Base-by-base conservation (phyloP, 1,140 invertebrate genomes). In the Achroia grisella region DNA sequence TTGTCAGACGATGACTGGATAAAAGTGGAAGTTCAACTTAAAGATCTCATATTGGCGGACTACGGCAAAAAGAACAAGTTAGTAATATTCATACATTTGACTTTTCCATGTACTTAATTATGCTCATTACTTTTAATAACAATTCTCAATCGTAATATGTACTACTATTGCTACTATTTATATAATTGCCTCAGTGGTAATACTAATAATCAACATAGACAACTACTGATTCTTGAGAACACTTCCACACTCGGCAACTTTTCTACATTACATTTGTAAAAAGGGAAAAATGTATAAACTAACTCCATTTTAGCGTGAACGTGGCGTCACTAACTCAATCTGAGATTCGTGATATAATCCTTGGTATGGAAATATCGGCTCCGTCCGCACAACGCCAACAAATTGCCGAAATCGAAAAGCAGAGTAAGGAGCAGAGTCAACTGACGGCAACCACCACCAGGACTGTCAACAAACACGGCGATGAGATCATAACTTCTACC, bases 61-160 rank as follows among this genome's bases (percentile, higher is more conserved):
- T 99, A 99, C 72, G 98, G 98, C 66, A 99, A 99, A 87, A 99
- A 99, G 88, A 99, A 99, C 86, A 99, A 99, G 90, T 91, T 56
- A 86, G 88, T 85, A n/a, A n/a, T n/a, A n/a, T n/a, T n/a, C n/a
- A n/a, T n/a, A n/a, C n/a, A n/a, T n/a, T n/a, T n/a, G n/a, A n/a
- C n/a, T n/a, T n/a, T n/a, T n/a, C n/a, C n/a, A n/a, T n/a, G n/a
- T n/a, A n/a, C n/a, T n/a, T n/a, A n/a, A n/a, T n/a, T n/a, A n/a
- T n/a, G n/a, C n/a, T n/a, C n/a, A n/a, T n/a, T n/a, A n/a, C n/a
- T n/a, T n/a, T n/a, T n/a, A n/a, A n/a, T n/a, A n/a, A n/a, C n/a
- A n/a, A n/a, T n/a, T n/a, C n/a, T n/a, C n/a, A n/a, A n/a, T n/a
- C n/a, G n/a, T n/a, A n/a, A n/a, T n/a, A n/a, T n/a, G n/a, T n/a